Evolutionary conservation across 1,140 invertebrate genomes (phyloP).

Genomic region (Episyrphus balteatus): DNA sequence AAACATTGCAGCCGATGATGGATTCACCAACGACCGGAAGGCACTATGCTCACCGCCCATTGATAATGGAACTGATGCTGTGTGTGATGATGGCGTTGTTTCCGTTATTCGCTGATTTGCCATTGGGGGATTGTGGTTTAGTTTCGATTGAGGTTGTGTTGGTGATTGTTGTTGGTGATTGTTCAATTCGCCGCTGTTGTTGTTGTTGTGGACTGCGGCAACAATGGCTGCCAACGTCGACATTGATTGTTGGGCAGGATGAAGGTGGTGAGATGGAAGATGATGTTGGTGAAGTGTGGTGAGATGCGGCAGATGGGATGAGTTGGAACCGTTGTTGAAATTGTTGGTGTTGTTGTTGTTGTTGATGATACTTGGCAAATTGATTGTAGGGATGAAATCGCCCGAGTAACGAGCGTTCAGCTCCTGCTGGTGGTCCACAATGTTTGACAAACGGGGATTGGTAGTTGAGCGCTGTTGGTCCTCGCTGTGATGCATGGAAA

Average conservation of each 20-base stretch:
- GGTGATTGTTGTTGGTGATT: conserved; percentile 1
- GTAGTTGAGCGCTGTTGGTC: not conserved
- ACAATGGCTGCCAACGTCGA: conserved; percentile 11
- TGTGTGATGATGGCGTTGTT: conserved; percentile 33
- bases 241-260: conserved; percentile 6
- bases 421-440: conserved; percentile 4
- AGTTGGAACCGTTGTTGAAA: not conserved
- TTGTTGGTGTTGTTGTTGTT: not conserved
- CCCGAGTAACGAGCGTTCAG: conserved; percentile 7
- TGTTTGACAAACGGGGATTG: conserved; percentile 2
- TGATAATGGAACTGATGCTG: conserved; percentile 40
- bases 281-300: not conserved
- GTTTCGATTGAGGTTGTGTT: conserved; percentile 6
- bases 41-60: conserved; percentile 83
- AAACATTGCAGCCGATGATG: conserved; percentile 33
- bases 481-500: not conserved
- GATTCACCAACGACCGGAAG: conserved; percentile 56
- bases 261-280: conserved; percentile 8
- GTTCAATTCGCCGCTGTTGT: not conserved
- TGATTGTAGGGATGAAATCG: too few species aligned
- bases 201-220: conserved; percentile 23
- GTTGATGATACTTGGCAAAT: not conserved
- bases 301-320: not conserved
- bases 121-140: conserved; percentile 5
- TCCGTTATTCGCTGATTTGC: conserved; percentile 29